These are phyloP conservation scores for Delichon dasypus DNA, from an alignment of 2,797 vertebrate genomes.

Conservation along the genomic window DNA sequence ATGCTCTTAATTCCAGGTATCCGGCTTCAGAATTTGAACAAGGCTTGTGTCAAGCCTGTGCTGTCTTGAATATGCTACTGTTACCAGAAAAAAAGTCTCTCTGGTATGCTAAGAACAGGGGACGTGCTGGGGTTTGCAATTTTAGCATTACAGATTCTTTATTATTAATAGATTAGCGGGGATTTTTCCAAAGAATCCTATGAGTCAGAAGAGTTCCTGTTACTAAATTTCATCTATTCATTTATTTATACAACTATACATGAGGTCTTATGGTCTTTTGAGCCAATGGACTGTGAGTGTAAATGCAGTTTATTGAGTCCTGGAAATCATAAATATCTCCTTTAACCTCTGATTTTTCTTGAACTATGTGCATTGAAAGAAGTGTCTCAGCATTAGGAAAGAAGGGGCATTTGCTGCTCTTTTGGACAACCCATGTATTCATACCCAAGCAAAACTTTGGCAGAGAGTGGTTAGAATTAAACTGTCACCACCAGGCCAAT, in stretches of 20 bases:
- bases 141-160: slow-evolving; percentile 67
- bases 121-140: slow-evolving; percentile 57
- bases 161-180: slow-evolving; percentile 66
- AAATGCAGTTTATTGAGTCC: slow-evolving; percentile 43
- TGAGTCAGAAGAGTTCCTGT: slow-evolving; percentile 65
- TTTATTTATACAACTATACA: slow-evolving; percentile 63
- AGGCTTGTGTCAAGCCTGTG: slow-evolving; percentile 1
- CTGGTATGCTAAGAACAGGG: slow-evolving; percentile 51
- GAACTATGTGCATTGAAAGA: slow-evolving; percentile 23
- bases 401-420: background rate
- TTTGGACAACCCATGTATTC: slow-evolving; percentile 17
- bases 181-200: slow-evolving; percentile 63
- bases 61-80: slow-evolving; percentile 59
- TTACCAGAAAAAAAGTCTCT: slow-evolving; percentile 34
- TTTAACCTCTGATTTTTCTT: slow-evolving; percentile 40
- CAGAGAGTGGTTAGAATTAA: slow-evolving; percentile 17
- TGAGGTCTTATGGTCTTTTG: slow-evolving; percentile 24
- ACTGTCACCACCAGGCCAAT: background rate
- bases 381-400: background rate
- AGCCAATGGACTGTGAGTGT: slow-evolving; percentile 3
- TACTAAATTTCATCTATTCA: slow-evolving; percentile 64
- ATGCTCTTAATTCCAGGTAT: slow-evolving; percentile 34
- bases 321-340: slow-evolving; percentile 47
- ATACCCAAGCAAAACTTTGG: slow-evolving; percentile 6
- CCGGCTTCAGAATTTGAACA: slow-evolving; percentile 23